phyloP scores from a whole-genome alignment of 1,140 invertebrate species.

The Metopolophium dirhodum region DNA sequence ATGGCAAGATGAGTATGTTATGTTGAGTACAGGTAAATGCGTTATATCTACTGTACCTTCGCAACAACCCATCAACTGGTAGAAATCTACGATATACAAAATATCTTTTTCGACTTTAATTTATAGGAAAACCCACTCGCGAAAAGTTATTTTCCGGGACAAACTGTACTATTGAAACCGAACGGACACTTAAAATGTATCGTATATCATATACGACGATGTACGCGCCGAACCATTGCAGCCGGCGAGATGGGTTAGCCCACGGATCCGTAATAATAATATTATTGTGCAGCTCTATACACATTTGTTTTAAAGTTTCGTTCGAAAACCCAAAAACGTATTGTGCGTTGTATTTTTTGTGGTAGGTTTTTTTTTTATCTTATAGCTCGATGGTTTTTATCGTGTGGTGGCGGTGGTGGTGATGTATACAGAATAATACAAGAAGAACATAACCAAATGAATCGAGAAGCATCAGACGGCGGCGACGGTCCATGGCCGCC shows the following conservation, averaged over 20 bases:
- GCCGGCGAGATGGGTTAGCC: background rate
- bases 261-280: background rate
- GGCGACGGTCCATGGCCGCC: slow-evolving; percentile 36
- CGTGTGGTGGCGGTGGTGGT: background rate
- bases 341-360: background rate
- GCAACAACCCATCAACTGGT: no score
- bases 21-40: no score
- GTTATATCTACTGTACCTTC: no score
- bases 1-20: no score
- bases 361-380: background rate
- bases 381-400: background rate
- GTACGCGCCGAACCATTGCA: background rate
- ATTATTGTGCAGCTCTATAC: background rate
- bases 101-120: no score
- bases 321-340: background rate
- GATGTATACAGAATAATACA: background rate
- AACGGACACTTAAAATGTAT: background rate
- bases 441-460: background rate
- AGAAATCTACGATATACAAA: no score
- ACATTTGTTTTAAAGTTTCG: background rate
- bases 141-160: no score
- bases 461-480: background rate
- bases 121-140: no score
- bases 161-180: background rate
- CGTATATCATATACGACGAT: no score